These are phyloP conservation scores for Bujurquina vittata DNA, from an alignment of 2,113 vertebrate species.

Conservation along the genomic window DNA sequence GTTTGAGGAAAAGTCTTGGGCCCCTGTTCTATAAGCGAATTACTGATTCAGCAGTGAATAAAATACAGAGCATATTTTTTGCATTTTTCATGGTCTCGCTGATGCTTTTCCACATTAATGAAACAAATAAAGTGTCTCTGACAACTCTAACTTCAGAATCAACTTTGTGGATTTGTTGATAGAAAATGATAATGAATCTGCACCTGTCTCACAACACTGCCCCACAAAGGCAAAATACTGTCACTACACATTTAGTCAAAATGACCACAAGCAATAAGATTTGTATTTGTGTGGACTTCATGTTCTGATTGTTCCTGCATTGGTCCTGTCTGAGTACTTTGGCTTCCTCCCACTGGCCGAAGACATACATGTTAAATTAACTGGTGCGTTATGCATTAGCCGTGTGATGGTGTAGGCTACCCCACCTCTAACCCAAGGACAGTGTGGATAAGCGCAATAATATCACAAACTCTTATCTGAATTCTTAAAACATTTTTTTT, in stretches of 20 bases:
- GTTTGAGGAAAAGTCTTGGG: slow-evolving; percentile 48
- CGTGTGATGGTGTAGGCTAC: no score
- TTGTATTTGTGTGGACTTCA: not conserved
- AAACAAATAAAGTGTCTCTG: not conserved
- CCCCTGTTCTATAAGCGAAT: not conserved
- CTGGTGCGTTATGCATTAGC: not conserved
- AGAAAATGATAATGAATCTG: not conserved
- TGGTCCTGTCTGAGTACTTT: not conserved
- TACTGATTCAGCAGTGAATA: not conserved
- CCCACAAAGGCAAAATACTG: not conserved
- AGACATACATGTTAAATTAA: not conserved
- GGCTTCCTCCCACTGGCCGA: not conserved
- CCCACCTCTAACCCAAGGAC: not conserved
- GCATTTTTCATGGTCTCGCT: not conserved
- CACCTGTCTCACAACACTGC: not conserved
- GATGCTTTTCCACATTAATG: not conserved
- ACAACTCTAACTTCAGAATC: not conserved
- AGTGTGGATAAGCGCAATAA: no score
- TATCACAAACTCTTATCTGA: no score
- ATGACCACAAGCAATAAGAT: not conserved
- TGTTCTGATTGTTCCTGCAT: not conserved
- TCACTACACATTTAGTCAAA: not conserved
- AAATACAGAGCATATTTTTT: not conserved
- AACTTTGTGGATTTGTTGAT: not conserved
- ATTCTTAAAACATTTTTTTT: not conserved